Percentiles rank a stretch among this genome's conserved stretches.
Conservation (phyloP, 2,113 vertebrate genomes). For the Chaetodon trifascialis region DNA sequence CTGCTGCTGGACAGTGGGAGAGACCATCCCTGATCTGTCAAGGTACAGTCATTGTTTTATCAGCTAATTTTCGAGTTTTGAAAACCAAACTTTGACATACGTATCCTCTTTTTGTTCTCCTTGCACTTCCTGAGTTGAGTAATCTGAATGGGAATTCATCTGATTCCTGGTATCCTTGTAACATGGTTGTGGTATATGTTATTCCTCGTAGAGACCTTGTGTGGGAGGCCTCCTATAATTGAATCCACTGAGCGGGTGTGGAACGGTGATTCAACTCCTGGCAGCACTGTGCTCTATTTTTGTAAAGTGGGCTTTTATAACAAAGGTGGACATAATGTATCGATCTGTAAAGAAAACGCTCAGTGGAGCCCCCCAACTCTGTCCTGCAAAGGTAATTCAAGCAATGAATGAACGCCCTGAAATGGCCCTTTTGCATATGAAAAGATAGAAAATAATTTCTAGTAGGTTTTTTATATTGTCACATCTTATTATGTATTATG, state of each 20-base stretch:
- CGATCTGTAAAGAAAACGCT: constrained; percentile 66
- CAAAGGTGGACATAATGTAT: constrained; percentile 61
- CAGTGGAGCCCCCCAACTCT: constrained; percentile 70
- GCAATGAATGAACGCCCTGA: neutral
- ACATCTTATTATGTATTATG: neutral
- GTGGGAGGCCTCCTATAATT: constrained; percentile 70
- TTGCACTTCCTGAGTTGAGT: neutral
- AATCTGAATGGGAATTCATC: neutral
- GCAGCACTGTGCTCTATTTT: constrained; percentile 69
- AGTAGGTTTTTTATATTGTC: neutral
- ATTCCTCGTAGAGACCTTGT: constrained; percentile 68
- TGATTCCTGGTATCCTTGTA: neutral
- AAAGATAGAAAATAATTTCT: too few species aligned
- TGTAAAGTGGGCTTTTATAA: constrained; percentile 75
- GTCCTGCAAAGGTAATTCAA: constrained; percentile 75
- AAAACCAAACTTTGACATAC: neutral
- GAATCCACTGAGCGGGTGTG: constrained; percentile 64
- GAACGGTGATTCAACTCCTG: constrained; percentile 53
- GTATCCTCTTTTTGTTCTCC: neutral
- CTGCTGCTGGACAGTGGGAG: constrained; percentile 80
- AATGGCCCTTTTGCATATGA: too few species aligned
- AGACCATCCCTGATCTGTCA: constrained; percentile 76
- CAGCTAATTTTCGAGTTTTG: neutral
- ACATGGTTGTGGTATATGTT: constrained; percentile 31
- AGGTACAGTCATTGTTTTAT: constrained; percentile 77